Base-by-base conservation (phyloP, 2,888 invertebrate species). In the Himalopsyche tibetana region DNA sequence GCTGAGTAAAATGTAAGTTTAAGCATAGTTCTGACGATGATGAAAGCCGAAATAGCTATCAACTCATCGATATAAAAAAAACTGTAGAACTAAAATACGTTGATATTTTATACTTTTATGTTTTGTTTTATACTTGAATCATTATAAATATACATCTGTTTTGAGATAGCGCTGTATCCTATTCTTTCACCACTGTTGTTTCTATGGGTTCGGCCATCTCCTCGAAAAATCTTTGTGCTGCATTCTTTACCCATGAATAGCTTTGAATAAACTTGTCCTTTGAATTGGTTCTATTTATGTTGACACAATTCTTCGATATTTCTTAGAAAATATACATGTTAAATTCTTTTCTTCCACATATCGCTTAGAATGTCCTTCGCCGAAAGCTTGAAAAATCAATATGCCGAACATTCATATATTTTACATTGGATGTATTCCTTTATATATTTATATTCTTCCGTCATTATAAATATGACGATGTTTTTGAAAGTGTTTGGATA, bases 161-260 rank as follows among this genome's bases (percentile, higher is more conserved):
- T 45, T 11, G 45, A 45, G 11, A 51, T 51, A 51, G 15, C 74
- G 36, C 74, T 38, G 36, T 12, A 74, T 74, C 74, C 74, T 36
- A 8, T 38, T 38, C 19, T 38, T 74, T 74, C 74, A 74, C 19
- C 4, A 36, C 74, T 36, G 36, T 74, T 36, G 36, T 74, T 36
- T 28, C 28, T 12, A 74, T 74, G 74, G 74, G 74, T 38, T n/a
- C 55, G 80, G 80, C 84, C 84, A 51, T 84, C 55, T 55, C 80
- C 74, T 51, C 38, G 45, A 45, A 69, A 80, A 55, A 79, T 80
- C 84, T 38, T 80, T 55, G 36, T 80, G 40, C 17, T 84, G 84
- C 84, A 84, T 80, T 79, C 28, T 84, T 84, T 80, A 55, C 84
- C 80, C 84, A 42, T 84, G 80, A 80, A 84, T 84, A 55, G 80